Evolutionary conservation across 2,888 invertebrate species (phyloP).

Genomic region (Gerris lacustris): DNA sequence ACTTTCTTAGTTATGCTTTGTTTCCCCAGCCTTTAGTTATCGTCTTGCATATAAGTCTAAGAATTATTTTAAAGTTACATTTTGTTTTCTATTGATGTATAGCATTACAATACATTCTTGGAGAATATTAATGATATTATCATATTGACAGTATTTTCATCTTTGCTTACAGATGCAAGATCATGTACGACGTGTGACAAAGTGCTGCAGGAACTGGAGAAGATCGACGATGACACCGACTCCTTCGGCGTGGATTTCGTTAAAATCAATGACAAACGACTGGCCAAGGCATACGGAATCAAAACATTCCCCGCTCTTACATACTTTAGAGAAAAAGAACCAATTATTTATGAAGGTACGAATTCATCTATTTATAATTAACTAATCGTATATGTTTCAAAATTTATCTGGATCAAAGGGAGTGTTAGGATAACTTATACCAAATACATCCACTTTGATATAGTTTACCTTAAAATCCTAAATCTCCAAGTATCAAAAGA

Average conservation of each 20-base stretch:
- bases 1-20: too few relatives aligned
- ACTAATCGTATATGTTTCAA: not conserved
- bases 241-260: slow-evolving; percentile 89
- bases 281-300: slow-evolving; percentile 92
- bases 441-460: too few relatives aligned
- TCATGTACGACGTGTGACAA: slow-evolving; percentile 86
- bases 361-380: not conserved
- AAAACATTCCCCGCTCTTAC: slow-evolving; percentile 91
- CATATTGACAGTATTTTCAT: not conserved
- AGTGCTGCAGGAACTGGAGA: slow-evolving; percentile 80
- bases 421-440: too few relatives aligned
- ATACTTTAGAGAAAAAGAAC: slow-evolving; percentile 91
- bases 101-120: not conserved
- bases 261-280: slow-evolving; percentile 89
- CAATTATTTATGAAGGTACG: slow-evolving; percentile 86
- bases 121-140: not conserved
- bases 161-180: slow-evolving; percentile 56
- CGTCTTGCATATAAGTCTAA: too few relatives aligned
- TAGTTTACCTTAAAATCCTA: too few relatives aligned
- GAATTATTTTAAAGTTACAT: too few relatives aligned
- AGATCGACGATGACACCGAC: slow-evolving; percentile 91
- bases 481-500: too few relatives aligned
- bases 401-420: too few relatives aligned
- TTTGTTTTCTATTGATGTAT: too few relatives aligned
- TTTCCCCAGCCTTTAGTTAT: too few relatives aligned